Base-by-base conservation (phyloP, 2,113 vertebrate species). In the Halcyon malimbica region DNA sequence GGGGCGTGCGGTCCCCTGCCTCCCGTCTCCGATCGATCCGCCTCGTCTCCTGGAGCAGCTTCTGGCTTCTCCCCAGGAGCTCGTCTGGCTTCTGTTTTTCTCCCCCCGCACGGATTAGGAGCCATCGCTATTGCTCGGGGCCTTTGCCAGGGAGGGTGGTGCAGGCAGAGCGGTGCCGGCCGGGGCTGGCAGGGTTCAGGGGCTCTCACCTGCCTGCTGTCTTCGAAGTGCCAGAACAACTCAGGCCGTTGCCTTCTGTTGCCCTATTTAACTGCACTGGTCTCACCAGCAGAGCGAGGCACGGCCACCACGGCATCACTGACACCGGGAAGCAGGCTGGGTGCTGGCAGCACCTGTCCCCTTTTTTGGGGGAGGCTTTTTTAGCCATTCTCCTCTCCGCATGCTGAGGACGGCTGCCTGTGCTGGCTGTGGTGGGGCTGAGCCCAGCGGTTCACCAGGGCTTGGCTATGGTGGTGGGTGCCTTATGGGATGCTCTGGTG, bases 31-130 rank as follows among this genome's bases (percentile, higher is more conserved):
- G 0, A 95, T 91, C 5, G 51, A 94, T 93, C 73, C 6, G 0
- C 54, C 5, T 8, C 57, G 19, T 8, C 68, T 63, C 68, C 76
- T 26, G 76, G 53, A 92, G 77, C 79, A 20, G 17, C 86, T 83
- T 10, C 93, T 94, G 96, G 91, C 93, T 78, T 65, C 75, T 74
- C 79, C 94, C 90, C 96, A 93, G 75, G 70, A 93, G 83, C 75
- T 64, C 50, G 41, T 48, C 90, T 64, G 91, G 50, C 50, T 90
- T 62, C 18, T 90, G 50, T 37, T 65, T 53, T 57, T 24, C 63
- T 29, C 41, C 57, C 62, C 26, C 29, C 1, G 0, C 12, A 81
- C 31, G 0, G 68, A 63, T 56, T 37, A 4, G 31, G 60, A 87
- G 56, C 75, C 9, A 2, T 31, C 9, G 3, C 50, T 2, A n/a